phyloP scores from a whole-genome alignment of 2,113 vertebrate species.

The Heterotilapia buettikoferi region DNA sequence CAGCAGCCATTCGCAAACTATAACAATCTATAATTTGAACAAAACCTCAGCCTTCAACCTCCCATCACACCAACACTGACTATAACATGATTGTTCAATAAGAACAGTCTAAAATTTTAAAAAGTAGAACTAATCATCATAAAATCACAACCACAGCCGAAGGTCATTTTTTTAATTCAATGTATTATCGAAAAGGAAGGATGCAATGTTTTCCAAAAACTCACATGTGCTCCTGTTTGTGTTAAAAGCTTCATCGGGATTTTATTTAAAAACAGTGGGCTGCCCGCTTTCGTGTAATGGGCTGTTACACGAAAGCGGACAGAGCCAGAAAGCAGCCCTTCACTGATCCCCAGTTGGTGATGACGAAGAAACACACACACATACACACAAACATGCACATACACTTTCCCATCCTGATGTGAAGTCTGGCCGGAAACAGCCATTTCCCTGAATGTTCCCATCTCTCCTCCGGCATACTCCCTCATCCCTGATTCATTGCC shows the following conservation, averaged over 20 bases:
- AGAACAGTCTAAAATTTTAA: neutral
- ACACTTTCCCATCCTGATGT: conserved; percentile 56
- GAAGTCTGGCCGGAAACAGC: conserved; percentile 66
- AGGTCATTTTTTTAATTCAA: neutral
- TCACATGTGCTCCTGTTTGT: neutral
- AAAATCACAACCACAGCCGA: neutral
- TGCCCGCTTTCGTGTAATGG: neutral
- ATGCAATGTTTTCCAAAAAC: neutral
- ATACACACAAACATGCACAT: neutral
- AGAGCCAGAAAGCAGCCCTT: conserved; percentile 1
- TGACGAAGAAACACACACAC: neutral
- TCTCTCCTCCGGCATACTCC: conserved; percentile 54
- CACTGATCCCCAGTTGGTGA: conserved; percentile 15
- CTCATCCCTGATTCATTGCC: conserved; percentile 65
- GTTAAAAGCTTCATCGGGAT: neutral
- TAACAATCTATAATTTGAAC: neutral
- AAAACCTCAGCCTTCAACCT: neutral
- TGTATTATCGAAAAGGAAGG: neutral
- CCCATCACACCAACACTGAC: neutral
- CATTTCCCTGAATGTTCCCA: conserved; percentile 66
- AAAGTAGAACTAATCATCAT: neutral
- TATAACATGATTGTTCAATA: neutral
- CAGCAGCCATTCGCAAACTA: neutral
- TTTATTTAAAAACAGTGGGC: conserved; percentile 16
- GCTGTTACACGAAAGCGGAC: neutral